phyloP scores from a whole-genome alignment of 2,113 vertebrate genomes.

The Catharus minimus region DNA sequence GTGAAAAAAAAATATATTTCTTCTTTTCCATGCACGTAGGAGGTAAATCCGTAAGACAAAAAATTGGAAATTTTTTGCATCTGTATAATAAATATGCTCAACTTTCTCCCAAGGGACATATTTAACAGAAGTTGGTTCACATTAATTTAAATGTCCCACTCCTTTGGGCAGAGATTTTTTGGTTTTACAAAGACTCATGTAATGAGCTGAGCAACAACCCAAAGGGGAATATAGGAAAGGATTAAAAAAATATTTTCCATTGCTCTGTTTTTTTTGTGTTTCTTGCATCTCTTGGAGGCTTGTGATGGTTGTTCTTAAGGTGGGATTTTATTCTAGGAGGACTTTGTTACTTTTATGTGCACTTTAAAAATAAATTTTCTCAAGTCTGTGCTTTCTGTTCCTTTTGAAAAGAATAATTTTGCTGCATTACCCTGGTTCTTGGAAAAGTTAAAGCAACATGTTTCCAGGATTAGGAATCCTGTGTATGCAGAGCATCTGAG shows the following conservation, averaged over 20 bases:
- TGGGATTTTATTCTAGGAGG: background rate
- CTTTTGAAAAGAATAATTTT: background rate
- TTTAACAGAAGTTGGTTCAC: background rate
- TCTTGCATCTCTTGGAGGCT: background rate
- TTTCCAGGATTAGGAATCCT: background rate
- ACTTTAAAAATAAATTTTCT: background rate
- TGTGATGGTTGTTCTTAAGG: background rate
- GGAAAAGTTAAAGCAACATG: background rate
- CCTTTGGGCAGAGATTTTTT: background rate
- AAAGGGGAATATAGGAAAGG: background rate
- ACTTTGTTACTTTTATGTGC: background rate
- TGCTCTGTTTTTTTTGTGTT: background rate
- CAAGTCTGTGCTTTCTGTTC: background rate
- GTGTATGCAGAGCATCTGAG: background rate
- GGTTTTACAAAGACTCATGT: background rate
- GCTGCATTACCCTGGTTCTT: background rate
- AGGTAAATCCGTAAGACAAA: background rate
- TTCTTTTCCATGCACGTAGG: background rate
- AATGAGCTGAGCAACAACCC: background rate
- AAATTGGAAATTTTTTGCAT: background rate
- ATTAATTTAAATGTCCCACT: background rate
- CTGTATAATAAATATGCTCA: background rate
- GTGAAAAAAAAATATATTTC: background rate
- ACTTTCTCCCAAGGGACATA: background rate
- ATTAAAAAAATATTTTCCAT: background rate